These are phyloP conservation scores for Catalaphyllia jardinei DNA, from an alignment of 64 coral and sea anemone genomes.

Conservation along the genomic window DNA sequence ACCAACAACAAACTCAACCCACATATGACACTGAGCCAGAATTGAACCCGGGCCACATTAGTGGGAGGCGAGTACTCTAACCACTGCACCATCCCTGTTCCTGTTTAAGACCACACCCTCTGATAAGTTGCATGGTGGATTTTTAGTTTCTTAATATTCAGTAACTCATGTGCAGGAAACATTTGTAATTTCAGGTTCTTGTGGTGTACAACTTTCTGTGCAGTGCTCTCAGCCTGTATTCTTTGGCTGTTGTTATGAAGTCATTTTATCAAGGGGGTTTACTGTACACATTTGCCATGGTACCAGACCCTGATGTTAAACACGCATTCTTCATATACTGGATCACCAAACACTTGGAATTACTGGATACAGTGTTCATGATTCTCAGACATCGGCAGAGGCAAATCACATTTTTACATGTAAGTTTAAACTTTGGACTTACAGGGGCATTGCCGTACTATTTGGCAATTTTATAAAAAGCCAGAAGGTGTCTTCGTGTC, in stretches of 20 bases:
- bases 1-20: no score
- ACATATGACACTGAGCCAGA: no score
- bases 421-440: conserved; percentile 40
- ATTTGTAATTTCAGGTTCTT: conserved; percentile 62
- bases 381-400: conserved; percentile 88
- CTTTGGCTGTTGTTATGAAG: conserved; percentile 39
- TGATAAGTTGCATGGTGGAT: neutral
- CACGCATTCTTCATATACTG: conserved; percentile 82
- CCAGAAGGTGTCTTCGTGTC: no score
- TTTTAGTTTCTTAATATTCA: neutral
- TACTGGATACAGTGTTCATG: conserved; percentile 97
- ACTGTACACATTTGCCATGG: conserved; percentile 74
- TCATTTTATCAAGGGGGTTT: conserved; percentile 48
- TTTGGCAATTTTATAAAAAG: no score
- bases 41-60: no score
- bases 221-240: conserved; percentile 80
- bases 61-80: no score
- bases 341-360: conserved; percentile 84
- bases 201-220: conserved; percentile 92
- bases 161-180: neutral
- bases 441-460: no score
- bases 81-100: no score
- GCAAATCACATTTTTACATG: conserved; percentile 95
- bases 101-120: no score
- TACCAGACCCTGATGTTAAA: conserved; percentile 59